Percentiles rank a stretch among this genome's conserved stretches.
phyloP scores from a whole-genome alignment of 2,888 invertebrate genomes.

The Yponomeuta evonymella region DNA sequence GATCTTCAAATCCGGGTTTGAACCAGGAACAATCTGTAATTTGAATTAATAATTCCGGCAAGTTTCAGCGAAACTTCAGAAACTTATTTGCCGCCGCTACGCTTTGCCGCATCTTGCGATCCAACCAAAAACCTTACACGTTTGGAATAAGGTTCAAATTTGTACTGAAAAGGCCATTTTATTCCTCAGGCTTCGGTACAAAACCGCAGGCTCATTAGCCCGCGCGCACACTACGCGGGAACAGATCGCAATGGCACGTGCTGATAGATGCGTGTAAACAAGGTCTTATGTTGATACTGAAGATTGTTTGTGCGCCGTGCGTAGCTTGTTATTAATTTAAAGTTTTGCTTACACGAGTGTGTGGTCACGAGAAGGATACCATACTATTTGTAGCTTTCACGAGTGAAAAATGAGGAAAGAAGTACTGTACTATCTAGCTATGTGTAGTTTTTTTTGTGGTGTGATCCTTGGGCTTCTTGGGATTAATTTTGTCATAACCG shows the following conservation, averaged over 20 bases:
- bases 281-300: background rate
- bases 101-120: background rate
- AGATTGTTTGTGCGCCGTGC: background rate
- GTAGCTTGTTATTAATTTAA: background rate
- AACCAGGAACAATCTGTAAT: background rate
- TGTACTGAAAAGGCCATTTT: background rate
- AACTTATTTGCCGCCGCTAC: conserved; percentile 31
- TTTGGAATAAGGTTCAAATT: background rate
- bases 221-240: conserved; percentile 56
- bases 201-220: conserved; percentile 73
- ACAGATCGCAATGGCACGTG: conserved; percentile 4
- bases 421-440: too few relatives aligned
- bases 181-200: conserved; percentile 47
- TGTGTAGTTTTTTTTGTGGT: too few relatives aligned
- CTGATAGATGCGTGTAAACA: conserved; percentile 7
- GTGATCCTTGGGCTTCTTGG: too few relatives aligned
- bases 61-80: conserved; percentile 51
- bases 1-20: background rate
- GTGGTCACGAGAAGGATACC: background rate
- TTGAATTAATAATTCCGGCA: conserved; percentile 49
- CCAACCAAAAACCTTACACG: background rate
- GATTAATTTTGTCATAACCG: too few relatives aligned
- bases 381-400: background rate
- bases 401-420: too few relatives aligned
- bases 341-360: background rate